phyloP scores from a whole-genome alignment of 2,113 vertebrate species.

The Sprattus sprattus region DNA sequence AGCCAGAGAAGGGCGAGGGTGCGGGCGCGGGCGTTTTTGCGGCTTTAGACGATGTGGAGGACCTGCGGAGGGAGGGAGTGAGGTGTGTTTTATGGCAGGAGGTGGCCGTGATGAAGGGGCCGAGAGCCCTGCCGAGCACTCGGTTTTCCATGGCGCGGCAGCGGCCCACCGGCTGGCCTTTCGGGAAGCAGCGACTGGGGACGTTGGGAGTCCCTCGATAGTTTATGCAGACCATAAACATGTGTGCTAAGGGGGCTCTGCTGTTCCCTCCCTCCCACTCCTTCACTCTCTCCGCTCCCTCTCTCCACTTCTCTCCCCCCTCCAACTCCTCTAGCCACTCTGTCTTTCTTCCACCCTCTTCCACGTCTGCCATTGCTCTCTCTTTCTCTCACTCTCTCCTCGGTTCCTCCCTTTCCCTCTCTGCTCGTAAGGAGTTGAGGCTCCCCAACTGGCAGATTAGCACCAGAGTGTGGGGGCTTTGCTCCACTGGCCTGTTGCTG shows the following conservation, averaged over 20 bases:
- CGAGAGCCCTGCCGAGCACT: slow-evolving; percentile 22
- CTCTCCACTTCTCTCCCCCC: slow-evolving; percentile 26
- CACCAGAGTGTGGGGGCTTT: slow-evolving; percentile 56
- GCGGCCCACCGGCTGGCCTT: slow-evolving; percentile 19
- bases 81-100: slow-evolving; percentile 39
- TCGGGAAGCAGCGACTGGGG: slow-evolving; percentile 49
- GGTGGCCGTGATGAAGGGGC: slow-evolving; percentile 61
- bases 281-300: slow-evolving; percentile 47
- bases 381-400: slow-evolving; percentile 31
- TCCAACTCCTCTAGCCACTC: background rate
- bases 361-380: background rate
- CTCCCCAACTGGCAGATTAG: slow-evolving; percentile 74
- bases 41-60: no score
- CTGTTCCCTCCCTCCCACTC: slow-evolving; percentile 49
- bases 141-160: slow-evolving; percentile 1
- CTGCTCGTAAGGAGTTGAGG: slow-evolving; percentile 55
- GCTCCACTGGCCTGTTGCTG: background rate
- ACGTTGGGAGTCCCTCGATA: slow-evolving; percentile 72
- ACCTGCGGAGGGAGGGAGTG: slow-evolving; percentile 24
- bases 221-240: slow-evolving; percentile 78
- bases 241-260: slow-evolving; percentile 57
- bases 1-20: background rate
- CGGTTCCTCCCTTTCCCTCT: slow-evolving; percentile 61
- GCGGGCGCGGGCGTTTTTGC: background rate
- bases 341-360: slow-evolving; percentile 27